Conservation (phyloP, 2,797 vertebrate species). For the Acanthurus leucopareius region DNA sequence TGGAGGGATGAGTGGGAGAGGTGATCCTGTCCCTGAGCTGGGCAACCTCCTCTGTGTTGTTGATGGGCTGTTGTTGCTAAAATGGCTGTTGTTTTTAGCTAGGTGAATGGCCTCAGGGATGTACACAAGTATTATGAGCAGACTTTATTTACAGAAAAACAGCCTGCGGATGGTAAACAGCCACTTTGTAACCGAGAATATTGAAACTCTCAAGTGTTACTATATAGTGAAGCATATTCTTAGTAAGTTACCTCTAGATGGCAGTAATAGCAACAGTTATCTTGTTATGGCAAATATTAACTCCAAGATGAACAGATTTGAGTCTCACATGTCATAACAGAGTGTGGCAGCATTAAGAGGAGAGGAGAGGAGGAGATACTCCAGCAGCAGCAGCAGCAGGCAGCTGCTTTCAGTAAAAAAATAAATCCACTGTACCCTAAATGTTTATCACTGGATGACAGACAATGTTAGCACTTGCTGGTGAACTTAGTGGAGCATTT, state of each 20-base stretch:
- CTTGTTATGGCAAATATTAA: background rate
- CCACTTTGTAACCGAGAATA: constrained; percentile 22
- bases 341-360: too few relatives aligned
- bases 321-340: too few relatives aligned
- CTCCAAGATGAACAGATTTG: background rate
- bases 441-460: too few relatives aligned
- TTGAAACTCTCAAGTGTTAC: background rate
- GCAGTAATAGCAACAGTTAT: constrained; percentile 8
- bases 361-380: too few relatives aligned
- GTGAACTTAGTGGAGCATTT: too few relatives aligned
- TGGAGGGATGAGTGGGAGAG: constrained; percentile 56
- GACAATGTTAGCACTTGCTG: too few relatives aligned
- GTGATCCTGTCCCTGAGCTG: constrained; percentile 37
- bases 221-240: background rate
- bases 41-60: constrained; percentile 32
- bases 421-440: too few relatives aligned
- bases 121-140: constrained; percentile 33
- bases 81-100: constrained; percentile 30
- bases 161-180: constrained; percentile 6
- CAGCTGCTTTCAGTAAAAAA: too few relatives aligned
- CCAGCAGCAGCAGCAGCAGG: too few relatives aligned
- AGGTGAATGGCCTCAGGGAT: constrained; percentile 17
- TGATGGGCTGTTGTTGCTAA: constrained; percentile 35
- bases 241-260: constrained; percentile 33
- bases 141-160: constrained; percentile 18